Evolutionary conservation across 1,140 invertebrate species (phyloP).

Genomic region (Mycetomoellerius zeteki): DNA sequence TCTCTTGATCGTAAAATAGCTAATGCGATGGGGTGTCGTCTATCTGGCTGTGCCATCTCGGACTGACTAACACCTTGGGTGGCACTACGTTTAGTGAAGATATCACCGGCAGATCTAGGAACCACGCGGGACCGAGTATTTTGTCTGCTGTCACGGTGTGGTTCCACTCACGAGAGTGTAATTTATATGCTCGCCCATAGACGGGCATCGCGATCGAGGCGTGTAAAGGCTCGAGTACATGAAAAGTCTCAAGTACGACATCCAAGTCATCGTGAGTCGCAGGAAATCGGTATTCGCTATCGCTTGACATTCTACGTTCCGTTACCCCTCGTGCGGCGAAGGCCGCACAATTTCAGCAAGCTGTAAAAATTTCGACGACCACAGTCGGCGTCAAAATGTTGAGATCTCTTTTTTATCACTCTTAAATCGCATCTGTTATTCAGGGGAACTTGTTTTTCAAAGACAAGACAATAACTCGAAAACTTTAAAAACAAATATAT

Average conservation of each 20-base stretch:
- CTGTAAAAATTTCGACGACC: background rate
- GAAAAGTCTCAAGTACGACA: conserved; percentile 57
- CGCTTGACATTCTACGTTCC: conserved; percentile 20
- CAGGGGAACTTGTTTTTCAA: background rate
- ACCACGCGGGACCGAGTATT: conserved; percentile 75
- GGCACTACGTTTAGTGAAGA: conserved; percentile 83
- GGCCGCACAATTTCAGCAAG: background rate
- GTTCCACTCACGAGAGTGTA: conserved; percentile 74
- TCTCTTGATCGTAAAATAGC: conserved; percentile 74
- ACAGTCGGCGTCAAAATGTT: background rate
- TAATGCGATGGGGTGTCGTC: conserved; percentile 77
- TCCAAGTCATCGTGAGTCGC: conserved; percentile 55
- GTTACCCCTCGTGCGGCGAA: background rate
- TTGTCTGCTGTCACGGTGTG: conserved; percentile 80
- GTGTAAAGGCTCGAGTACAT: background rate
- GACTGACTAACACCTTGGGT: conserved; percentile 84
- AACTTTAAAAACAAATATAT: background rate
- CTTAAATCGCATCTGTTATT: background rate
- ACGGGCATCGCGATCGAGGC: conserved; percentile 47
- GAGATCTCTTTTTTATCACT: background rate
- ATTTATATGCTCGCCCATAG: conserved; percentile 73
- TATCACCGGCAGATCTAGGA: conserved; percentile 82
- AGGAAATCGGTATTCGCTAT: conserved; percentile 32
- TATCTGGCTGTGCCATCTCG: conserved; percentile 81
- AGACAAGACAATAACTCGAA: background rate